phyloP scores from a whole-genome alignment of 2,888 invertebrate genomes.

The Zeuzera pyrina region DNA sequence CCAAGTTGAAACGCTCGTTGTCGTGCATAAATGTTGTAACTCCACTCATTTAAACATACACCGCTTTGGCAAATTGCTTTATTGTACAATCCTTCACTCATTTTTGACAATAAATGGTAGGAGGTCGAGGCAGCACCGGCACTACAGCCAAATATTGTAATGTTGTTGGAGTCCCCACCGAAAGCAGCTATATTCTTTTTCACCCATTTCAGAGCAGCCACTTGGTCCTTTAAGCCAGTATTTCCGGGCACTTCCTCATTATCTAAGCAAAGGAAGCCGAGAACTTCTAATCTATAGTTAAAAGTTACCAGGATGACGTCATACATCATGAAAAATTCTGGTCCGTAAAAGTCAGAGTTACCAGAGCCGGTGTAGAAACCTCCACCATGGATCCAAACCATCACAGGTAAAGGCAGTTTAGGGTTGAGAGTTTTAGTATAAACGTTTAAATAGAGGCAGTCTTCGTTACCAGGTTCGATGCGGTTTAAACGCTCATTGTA shows the following conservation, averaged over 20 bases:
- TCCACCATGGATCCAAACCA: constrained; percentile 69
- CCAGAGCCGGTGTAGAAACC: constrained; percentile 66
- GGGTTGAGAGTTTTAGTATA: constrained; percentile 57
- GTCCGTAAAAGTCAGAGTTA: constrained; percentile 60
- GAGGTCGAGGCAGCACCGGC: constrained; percentile 56
- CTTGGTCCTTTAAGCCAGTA: constrained; percentile 65
- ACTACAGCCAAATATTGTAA: constrained; percentile 65
- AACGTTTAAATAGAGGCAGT: constrained; percentile 80
- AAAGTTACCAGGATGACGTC: constrained; percentile 57
- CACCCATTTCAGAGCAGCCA: constrained; percentile 62
- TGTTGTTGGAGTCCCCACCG: constrained; percentile 51
- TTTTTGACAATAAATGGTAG: constrained; percentile 50
- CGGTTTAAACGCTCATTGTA: constrained; percentile 62
- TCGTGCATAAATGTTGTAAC: constrained; percentile 41
- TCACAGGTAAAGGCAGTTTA: constrained; percentile 35
- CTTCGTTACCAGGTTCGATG: constrained; percentile 70
- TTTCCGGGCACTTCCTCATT: constrained; percentile 62
- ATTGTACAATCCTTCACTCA: constrained; percentile 53
- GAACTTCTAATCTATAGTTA: constrained; percentile 62
- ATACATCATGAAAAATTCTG: constrained; percentile 58
- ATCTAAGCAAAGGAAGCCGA: constrained; percentile 61
- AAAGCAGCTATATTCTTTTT: constrained; percentile 53
- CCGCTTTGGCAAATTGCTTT: constrained; percentile 69
- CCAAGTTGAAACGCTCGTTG: constrained; percentile 58
- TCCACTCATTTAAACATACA: constrained; percentile 59